Conservation (phyloP, 2,113 vertebrate genomes). For the Coptodon rendalli region DNA sequence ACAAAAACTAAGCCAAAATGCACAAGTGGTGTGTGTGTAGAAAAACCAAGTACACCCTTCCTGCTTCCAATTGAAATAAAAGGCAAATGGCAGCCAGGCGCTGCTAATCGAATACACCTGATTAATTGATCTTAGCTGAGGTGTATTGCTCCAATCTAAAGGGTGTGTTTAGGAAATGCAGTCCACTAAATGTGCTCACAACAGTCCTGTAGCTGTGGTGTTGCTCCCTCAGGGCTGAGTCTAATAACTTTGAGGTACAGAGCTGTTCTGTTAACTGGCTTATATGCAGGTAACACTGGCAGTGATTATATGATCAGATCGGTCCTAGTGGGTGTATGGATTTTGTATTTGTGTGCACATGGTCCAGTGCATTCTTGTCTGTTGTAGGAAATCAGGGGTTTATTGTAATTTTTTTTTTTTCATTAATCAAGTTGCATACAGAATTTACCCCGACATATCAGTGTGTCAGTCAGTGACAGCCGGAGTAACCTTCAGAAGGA, state of each 20-base stretch:
- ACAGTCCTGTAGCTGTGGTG: not conserved
- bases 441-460: not conserved
- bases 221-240: not conserved
- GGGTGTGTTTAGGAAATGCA: not conserved
- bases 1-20: not conserved
- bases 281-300: not conserved
- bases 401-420: not conserved
- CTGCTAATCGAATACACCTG: not conserved
- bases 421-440: not conserved
- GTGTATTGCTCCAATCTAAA: not conserved
- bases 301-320: not conserved
- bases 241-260: not conserved
- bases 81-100: not conserved
- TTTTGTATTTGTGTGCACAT: not conserved
- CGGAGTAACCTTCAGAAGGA: not conserved
- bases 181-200: not conserved
- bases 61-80: accelerated
- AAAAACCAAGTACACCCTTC: not conserved
- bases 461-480: not conserved
- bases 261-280: not conserved
- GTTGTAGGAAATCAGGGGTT: not conserved
- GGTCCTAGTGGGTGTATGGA: not conserved
- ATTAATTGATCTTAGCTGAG: not conserved
- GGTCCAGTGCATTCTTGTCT: not conserved
- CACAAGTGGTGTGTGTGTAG: not conserved